Percentiles rank a stretch among this genome's conserved stretches.
These are phyloP conservation scores for Alloplasta piceator DNA, from an alignment of 2,888 invertebrate species.

Conservation along the genomic window DNA sequence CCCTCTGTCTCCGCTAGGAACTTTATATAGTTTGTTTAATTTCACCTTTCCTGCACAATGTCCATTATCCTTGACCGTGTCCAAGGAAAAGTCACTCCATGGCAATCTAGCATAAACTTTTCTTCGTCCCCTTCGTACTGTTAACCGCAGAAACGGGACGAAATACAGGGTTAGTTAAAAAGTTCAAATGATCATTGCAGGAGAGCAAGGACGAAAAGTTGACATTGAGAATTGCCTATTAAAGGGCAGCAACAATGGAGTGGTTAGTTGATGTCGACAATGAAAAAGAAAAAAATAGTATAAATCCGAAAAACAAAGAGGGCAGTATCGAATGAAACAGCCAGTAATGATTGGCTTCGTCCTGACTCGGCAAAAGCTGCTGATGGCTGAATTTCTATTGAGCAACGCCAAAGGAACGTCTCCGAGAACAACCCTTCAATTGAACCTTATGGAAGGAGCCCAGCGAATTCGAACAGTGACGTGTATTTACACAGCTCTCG, in stretches of 20 bases:
- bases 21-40: no score
- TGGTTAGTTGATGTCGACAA: constrained; percentile 19
- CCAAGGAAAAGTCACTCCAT: neutral
- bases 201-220: neutral
- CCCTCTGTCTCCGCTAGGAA: no score
- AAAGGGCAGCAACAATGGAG: constrained; percentile 8
- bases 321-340: neutral
- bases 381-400: no score
- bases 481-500: no score
- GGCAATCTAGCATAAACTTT: neutral
- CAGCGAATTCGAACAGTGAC: no score
- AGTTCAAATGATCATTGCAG: neutral
- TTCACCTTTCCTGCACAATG: no score
- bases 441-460: no score
- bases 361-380: no score
- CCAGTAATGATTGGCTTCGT: neutral
- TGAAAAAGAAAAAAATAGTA: constrained; percentile 5
- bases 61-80: no score
- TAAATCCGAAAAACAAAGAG: neutral
- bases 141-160: no score
- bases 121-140: neutral
- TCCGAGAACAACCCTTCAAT: no score
- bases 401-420: no score
- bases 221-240: constrained; percentile 19
- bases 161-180: neutral